Base-by-base conservation (phyloP, 1,140 invertebrate species). In the Helicoverpa zea region DNA sequence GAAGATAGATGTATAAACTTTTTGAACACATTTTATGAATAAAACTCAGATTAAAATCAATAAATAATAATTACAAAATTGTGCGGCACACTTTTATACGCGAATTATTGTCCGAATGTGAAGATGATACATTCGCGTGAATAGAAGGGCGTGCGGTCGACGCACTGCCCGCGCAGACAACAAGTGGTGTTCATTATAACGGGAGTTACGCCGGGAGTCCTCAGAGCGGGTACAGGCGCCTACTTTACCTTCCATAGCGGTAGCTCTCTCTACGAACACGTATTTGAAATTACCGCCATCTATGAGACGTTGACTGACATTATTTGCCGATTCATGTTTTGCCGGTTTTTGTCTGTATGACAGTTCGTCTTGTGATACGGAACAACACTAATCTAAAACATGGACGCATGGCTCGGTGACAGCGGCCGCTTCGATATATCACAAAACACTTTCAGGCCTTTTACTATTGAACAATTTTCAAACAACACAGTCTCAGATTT, bases 161-260 rank as follows among this genome's bases (percentile, higher is more conserved):
- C 93, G 92, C 93, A 94, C 92, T 94, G 91, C 91, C 93, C 92
- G 91, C 86, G 80, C 92, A 93, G 91, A 93, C 91, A 92, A 94
- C 90, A 92, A 92, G 91, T 94, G 88, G 86, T 94, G 89, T 92
- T 92, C 91, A 94, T 94, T 94, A 94, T 94, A 94, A 94, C 93
- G 93, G 93, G 92, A 94, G 88, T 92, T 94, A 85, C 87, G 90
- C 88, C 88, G 82, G 88, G 90, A 93, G 90, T 91, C 84, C 87
- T 90, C 87, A 87, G 82, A 88, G 86, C 87, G 81, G 87, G 86
- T 86, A 83, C 82, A 78, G 77, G 83, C 84, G 87, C 90, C 88
- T 91, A 91, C 86, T 90, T 90, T 85, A 79, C 81, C 82, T 87
- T 80, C 79, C 66, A 79, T 66, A 81, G 80, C 83, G 82, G 72